phyloP scores from a whole-genome alignment of 2,888 invertebrate genomes.

The Meganola albula region DNA sequence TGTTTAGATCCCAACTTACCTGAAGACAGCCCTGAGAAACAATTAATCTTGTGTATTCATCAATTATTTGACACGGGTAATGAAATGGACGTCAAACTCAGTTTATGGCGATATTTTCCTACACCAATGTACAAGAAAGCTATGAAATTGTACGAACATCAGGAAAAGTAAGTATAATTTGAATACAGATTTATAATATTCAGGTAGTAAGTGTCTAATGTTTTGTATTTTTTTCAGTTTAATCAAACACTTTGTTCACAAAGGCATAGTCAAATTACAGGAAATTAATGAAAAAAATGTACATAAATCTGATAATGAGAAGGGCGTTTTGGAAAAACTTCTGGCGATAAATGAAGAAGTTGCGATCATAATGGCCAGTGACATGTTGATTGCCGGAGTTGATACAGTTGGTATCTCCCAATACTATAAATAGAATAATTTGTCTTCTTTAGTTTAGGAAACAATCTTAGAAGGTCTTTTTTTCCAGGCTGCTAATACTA shows the following conservation, averaged over 20 bases:
- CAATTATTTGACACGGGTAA: constrained; percentile 37
- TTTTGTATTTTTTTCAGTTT: too few species aligned
- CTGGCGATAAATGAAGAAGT: constrained; percentile 75
- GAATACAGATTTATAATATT: too few species aligned
- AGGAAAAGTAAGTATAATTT: constrained; percentile 47
- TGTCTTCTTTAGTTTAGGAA: too few species aligned
- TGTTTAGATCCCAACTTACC: constrained; percentile 49
- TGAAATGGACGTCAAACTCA: constrained; percentile 50
- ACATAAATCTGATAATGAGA: constrained; percentile 41
- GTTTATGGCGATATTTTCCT: constrained; percentile 42
- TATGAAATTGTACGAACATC: constrained; percentile 50
- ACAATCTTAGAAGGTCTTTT: too few species aligned
- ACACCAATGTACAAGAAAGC: constrained; percentile 46
- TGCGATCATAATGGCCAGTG: constrained; percentile 80
- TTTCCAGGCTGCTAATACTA: background rate
- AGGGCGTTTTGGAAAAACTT: constrained; percentile 80
- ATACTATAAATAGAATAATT: too few species aligned
- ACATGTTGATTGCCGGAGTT: constrained; percentile 81
- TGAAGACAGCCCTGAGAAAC: constrained; percentile 46
- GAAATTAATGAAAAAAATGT: too few species aligned
- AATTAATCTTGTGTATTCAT: constrained; percentile 49
- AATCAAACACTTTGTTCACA: constrained; percentile 25
- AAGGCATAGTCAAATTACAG: constrained; percentile 38
- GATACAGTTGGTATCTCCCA: too few species aligned
- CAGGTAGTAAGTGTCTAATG: too few species aligned